phyloP scores from a whole-genome alignment of 2,113 vertebrate species.

The Myotis yumanensis region DNA sequence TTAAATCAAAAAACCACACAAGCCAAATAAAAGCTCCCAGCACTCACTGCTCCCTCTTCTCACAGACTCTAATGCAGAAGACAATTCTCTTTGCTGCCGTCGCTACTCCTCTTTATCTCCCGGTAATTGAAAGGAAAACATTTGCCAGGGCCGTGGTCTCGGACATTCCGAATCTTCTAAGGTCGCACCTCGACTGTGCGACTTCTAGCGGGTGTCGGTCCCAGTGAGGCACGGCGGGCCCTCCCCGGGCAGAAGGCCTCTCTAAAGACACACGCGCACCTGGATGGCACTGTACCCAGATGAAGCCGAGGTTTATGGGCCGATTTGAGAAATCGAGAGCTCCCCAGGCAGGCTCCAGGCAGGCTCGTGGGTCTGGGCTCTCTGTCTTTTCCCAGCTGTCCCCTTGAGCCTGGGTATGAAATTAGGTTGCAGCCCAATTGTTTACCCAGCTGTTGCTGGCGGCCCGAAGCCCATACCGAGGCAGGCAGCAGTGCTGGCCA shows the following conservation, averaged over 20 bases:
- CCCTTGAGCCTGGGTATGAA: neutral
- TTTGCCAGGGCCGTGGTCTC: neutral
- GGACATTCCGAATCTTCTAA: neutral
- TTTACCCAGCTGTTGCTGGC: conserved; percentile 59
- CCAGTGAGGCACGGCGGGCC: neutral
- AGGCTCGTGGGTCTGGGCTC: neutral
- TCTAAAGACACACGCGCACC: neutral
- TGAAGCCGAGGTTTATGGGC: neutral
- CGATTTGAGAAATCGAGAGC: neutral
- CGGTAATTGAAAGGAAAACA: neutral
- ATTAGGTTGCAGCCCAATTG: conserved; percentile 11
- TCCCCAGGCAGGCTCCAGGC: neutral
- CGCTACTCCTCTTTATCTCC: neutral
- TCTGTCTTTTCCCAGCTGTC: neutral
- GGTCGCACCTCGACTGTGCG: neutral
- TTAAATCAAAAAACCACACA: neutral
- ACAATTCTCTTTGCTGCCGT: conserved; percentile 15
- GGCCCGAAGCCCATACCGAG: neutral
- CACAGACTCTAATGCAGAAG: neutral
- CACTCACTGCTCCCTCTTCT: neutral
- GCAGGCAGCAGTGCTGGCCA: neutral
- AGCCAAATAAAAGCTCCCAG: neutral
- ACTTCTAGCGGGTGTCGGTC: neutral
- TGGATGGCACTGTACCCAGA: neutral
- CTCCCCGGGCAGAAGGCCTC: neutral